A percentile compares a stretch with the other conserved stretches of the same genome.
Evolutionary conservation across 2,888 invertebrate genomes (phyloP).

Genomic region (Scaptomyza reducta): DNA sequence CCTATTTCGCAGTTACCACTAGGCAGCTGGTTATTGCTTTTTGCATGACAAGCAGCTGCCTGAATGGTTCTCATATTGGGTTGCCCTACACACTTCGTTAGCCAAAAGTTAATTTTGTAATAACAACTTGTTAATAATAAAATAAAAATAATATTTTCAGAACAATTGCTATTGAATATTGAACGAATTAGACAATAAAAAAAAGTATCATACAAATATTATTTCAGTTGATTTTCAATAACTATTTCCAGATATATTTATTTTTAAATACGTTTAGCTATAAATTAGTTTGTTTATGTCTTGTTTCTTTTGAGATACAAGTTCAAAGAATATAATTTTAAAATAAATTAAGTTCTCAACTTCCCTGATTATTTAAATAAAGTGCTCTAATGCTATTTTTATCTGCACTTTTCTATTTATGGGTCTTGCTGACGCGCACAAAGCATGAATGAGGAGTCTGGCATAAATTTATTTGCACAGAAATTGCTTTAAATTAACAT

Average conservation of each 20-base stretch:
- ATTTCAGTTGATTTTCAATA: too few species aligned
- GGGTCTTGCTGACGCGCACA: not conserved
- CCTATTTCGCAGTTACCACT: constrained; percentile 53
- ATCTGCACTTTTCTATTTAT: not conserved
- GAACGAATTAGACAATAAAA: too few species aligned
- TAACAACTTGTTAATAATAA: too few species aligned
- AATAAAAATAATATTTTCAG: not conserved
- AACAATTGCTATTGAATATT: too few species aligned
- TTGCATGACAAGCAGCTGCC: constrained; percentile 41
- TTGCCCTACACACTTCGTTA: not conserved
- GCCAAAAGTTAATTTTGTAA: not conserved
- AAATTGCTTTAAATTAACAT: constrained; percentile 38
- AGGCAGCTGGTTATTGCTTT: constrained; percentile 51
- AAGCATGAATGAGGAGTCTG: too few species aligned
- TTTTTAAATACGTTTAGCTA: too few species aligned
- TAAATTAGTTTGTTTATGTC: too few species aligned
- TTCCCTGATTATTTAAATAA: not conserved
- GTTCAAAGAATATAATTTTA: not conserved
- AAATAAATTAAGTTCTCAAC: not conserved
- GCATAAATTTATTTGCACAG: constrained; percentile 24
- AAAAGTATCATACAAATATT: too few species aligned
- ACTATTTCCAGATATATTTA: too few species aligned
- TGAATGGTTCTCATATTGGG: not conserved
- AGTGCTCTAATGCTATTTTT: not conserved
- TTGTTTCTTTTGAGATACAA: too few species aligned